Percentiles rank a stretch among this genome's conserved stretches.
phyloP scores from a whole-genome alignment of 2,113 vertebrate genomes.

The Cyanocitta stelleri region DNA sequence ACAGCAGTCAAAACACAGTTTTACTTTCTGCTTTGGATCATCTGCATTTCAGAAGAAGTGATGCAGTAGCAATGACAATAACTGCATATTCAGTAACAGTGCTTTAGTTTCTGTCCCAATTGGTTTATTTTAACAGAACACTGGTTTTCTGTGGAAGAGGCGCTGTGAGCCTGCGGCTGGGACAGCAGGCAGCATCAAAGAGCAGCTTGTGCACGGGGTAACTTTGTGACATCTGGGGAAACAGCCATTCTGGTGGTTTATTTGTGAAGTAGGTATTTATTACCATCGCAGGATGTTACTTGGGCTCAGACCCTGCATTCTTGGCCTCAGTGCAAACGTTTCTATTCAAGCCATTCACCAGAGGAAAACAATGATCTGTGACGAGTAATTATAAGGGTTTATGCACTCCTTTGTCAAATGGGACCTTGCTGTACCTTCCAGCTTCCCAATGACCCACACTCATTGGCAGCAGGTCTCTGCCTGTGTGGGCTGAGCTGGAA shows the following conservation, averaged over 20 bases:
- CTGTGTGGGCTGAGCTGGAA: neutral
- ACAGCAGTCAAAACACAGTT: neutral
- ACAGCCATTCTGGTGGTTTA: neutral
- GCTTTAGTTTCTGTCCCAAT: neutral
- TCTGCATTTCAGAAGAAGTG: neutral
- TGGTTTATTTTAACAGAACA: neutral
- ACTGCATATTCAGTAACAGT: neutral
- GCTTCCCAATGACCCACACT: neutral
- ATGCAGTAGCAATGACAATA: neutral
- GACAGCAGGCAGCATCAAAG: neutral
- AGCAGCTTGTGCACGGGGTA: accelerated
- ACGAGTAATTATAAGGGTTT: neutral
- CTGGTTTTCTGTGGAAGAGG: neutral
- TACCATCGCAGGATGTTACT: neutral
- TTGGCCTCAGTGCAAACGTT: neutral
- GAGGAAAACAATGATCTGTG: neutral
- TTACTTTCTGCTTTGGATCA: neutral
- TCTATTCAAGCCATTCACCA: neutral
- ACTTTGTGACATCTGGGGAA: neutral
- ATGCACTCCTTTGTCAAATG: neutral
- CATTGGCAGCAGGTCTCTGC: neutral
- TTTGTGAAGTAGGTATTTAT: neutral
- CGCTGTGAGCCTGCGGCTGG: neutral
- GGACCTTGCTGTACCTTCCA: neutral
- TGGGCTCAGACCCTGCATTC: neutral